Evolutionary conservation across 2,797 vertebrate genomes (phyloP), one percentile per base, ranked within the genome.

Genomic region (Harpagifer antarcticus): DNA sequence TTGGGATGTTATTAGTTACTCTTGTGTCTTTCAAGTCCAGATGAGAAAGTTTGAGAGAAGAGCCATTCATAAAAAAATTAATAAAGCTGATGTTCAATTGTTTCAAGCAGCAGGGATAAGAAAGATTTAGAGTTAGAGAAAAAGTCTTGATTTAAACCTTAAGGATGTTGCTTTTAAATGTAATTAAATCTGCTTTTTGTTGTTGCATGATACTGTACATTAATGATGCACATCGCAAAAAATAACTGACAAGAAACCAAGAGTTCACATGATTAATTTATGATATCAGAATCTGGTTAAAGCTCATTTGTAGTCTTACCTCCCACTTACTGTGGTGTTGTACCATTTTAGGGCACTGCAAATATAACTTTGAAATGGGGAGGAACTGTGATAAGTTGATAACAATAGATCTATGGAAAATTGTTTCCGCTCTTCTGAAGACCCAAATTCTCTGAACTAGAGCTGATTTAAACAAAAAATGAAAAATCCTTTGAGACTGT

Each of bases 371-470:
- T 47, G 16, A 44, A 44, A 44, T 56, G 6, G 27, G 19, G 15
- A 60, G 3, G 37, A 66, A 65, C 37, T 61, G 49, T 19, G 40
- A 58, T n/a, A n/a, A n/a, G n/a, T n/a, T n/a, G n/a, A n/a, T 12
- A 19, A 61, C 27, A 42, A 49, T 27, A 9, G 16, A 52, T 37
- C 11, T n/a, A 5, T 50, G 56, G 37, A 20, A 72, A 40, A 12
- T 8, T 19, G 17, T 50, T 0, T 20, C 42, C 19, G 4, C 7
- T 43, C 2, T 23, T 52, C 61, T 63, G 14, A 53, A 59, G 47
- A 62, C 43, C 44, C 16, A 15, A 4, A n/a, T 4, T 14, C 13
- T 61, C 16, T 72, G 64, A 66, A 60, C 15, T 5, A 1, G 1
- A 17, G 43, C 53, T 42, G n/a, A 66, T 33, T 31, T 16, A 66